A percentile compares a stretch with the other conserved stretches of the same genome.
These are phyloP conservation scores for Emydura subglobosa DNA, from an alignment of 2,113 vertebrate species.

Conservation along the genomic window DNA sequence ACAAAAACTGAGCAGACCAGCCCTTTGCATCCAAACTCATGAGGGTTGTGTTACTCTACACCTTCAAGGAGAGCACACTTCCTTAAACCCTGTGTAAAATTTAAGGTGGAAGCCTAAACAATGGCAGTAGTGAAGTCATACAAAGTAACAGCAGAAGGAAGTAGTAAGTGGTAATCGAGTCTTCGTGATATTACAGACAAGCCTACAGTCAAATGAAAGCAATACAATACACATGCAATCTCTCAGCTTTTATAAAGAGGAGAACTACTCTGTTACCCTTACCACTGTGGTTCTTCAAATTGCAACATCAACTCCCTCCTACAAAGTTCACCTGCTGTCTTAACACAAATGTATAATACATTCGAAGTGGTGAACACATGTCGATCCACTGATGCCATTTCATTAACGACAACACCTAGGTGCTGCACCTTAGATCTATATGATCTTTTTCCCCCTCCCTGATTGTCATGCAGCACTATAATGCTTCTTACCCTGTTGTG, in stretches of 20 bases:
- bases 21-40: not conserved
- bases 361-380: not conserved
- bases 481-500: constrained; percentile 61
- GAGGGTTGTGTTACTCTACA: not conserved
- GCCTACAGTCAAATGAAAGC: fast-evolving
- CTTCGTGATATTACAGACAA: not conserved
- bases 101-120: not conserved
- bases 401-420: constrained; percentile 57
- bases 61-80: not conserved
- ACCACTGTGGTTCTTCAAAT: not conserved
- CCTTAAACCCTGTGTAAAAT: not conserved
- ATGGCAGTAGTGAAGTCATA: fast-evolving
- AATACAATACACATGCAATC: not conserved
- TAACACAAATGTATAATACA: not conserved
- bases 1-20: not conserved
- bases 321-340: constrained; percentile 22
- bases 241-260: fast-evolving
- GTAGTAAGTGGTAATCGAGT: fast-evolving
- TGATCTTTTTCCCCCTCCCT: constrained; percentile 28
- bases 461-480: constrained; percentile 66
- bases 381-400: not conserved
- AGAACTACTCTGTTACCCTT: not conserved
- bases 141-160: fast-evolving
- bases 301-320: not conserved
- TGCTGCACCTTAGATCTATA: not conserved